A percentile compares a stretch with the other conserved stretches of the same genome.
These are phyloP conservation scores for Brachyptera risi DNA, from an alignment of 2,888 invertebrate species.

Conservation along the genomic window DNA sequence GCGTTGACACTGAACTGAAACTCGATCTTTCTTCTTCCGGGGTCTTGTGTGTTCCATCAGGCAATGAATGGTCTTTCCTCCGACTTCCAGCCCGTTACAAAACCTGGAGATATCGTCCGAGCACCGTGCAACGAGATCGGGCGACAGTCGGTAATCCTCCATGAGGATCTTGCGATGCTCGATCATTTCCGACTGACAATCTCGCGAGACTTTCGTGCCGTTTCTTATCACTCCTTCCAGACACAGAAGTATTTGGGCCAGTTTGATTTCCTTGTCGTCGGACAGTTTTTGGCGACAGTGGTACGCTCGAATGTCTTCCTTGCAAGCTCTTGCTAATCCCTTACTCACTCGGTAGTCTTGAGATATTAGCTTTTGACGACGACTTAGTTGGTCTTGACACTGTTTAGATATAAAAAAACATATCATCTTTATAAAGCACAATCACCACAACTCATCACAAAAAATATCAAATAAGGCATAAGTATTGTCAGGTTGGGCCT, in stretches of 20 bases:
- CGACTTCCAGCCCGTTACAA: constrained; percentile 68
- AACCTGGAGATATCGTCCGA: constrained; percentile 74
- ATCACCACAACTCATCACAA: no score
- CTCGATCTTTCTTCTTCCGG: constrained; percentile 58
- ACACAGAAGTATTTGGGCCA: constrained; percentile 89
- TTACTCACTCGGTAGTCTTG: constrained; percentile 88
- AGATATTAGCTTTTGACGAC: constrained; percentile 82
- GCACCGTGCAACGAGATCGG: constrained; percentile 87
- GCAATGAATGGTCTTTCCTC: constrained; percentile 91
- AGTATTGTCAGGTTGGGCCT: background rate
- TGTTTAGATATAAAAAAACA: constrained; percentile 9
- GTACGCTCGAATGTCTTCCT: constrained; percentile 80
- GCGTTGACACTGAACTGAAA: constrained; percentile 67
- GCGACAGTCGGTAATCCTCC: constrained; percentile 90
- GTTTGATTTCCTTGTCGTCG: constrained; percentile 74
- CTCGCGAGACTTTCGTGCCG: constrained; percentile 58
- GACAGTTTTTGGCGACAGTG: constrained; percentile 80
- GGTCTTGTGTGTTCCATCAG: constrained; percentile 83
- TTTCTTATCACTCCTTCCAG: constrained; percentile 76
- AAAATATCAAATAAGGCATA: background rate
- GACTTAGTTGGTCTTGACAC: constrained; percentile 79
- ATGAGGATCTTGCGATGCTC: constrained; percentile 87
- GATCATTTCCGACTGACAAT: constrained; percentile 84
- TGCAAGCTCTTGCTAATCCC: constrained; percentile 83
- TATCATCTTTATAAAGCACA: no score